Evolutionary conservation across 2,888 invertebrate species (phyloP).

Genomic region (Pristionchus exspectatus): DNA sequence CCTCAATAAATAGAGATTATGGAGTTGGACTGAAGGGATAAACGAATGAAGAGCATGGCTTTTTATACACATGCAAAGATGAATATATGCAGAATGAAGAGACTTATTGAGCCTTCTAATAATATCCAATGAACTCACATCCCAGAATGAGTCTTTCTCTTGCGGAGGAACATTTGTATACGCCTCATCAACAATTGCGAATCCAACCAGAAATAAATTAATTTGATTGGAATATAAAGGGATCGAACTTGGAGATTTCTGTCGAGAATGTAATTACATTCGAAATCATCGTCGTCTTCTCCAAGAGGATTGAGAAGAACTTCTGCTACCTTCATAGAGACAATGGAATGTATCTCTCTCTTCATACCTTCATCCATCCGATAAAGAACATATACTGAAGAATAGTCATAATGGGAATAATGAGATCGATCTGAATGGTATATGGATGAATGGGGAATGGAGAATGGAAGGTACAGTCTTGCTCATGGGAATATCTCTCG

Average conservation of each 20-base stretch:
- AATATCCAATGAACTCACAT: constrained; percentile 42
- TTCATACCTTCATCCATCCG: constrained; percentile 74
- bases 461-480: background rate
- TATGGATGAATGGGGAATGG: background rate
- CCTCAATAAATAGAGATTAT: background rate
- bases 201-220: constrained; percentile 65
- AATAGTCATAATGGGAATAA: constrained; percentile 75
- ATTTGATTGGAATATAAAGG: too few relatives aligned
- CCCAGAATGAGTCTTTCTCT: constrained; percentile 69
- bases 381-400: constrained; percentile 76
- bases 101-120: too few relatives aligned
- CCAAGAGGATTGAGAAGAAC: constrained; percentile 74
- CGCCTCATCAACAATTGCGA: constrained; percentile 73
- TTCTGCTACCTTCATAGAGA: constrained; percentile 62
- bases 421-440: constrained; percentile 68
- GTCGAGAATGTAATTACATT: constrained; percentile 75
- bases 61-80: too few relatives aligned
- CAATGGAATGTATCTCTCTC: too few relatives aligned
- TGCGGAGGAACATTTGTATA: constrained; percentile 69
- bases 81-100: too few relatives aligned
- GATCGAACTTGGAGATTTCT: constrained; percentile 69
- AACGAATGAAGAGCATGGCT: too few relatives aligned
- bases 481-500: constrained; percentile 56
- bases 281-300: constrained; percentile 76
- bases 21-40: background rate